Conservation (phyloP, 2,113 vertebrate genomes). For the Junco hyemalis region DNA sequence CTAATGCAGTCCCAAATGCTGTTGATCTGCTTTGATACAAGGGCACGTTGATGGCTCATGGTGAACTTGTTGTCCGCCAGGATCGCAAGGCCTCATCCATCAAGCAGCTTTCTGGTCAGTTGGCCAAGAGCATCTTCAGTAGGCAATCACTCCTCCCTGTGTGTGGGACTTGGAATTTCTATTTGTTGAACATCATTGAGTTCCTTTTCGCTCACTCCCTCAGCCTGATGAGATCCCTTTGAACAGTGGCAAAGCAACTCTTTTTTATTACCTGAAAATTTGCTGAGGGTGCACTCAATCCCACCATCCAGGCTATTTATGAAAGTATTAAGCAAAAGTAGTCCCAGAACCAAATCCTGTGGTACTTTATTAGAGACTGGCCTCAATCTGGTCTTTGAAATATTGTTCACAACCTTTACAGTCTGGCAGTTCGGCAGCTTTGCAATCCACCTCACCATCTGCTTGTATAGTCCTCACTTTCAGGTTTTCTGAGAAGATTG, state of each 20-base stretch:
- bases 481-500: neutral
- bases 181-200: neutral
- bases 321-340: neutral
- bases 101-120: neutral
- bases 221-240: neutral
- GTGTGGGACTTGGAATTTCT: neutral
- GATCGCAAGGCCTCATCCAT: neutral
- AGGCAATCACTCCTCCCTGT: fast-evolving
- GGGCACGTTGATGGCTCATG: neutral
- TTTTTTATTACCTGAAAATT: neutral
- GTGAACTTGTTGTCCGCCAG: neutral
- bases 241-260: neutral
- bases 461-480: neutral
- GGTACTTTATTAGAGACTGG: neutral
- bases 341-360: neutral
- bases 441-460: neutral
- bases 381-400: neutral
- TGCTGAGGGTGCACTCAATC: neutral
- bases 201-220: neutral
- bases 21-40: neutral
- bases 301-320: neutral
- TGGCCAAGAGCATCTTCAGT: neutral
- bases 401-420: neutral
- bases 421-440: neutral
- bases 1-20: neutral